Evolutionary conservation across 2,797 vertebrate genomes (phyloP).

Genomic region (Tinamus major): DNA sequence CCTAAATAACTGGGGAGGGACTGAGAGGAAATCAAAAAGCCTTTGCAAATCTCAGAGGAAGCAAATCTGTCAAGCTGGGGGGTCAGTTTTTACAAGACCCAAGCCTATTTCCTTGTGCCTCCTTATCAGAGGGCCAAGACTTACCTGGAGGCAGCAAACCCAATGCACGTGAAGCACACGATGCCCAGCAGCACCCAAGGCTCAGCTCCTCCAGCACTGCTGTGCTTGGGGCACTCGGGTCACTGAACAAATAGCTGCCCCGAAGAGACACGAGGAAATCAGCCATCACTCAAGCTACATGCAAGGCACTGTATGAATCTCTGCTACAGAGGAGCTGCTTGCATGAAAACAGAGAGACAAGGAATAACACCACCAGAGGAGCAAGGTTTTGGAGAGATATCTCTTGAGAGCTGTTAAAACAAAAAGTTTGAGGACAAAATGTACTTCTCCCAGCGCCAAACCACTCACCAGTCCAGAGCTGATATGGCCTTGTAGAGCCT

Average conservation of each 20-base stretch:
- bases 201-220: conserved; percentile 16
- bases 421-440: neutral
- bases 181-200: neutral
- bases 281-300: neutral
- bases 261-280: neutral
- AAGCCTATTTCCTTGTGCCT: neutral
- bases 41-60: conserved; percentile 8
- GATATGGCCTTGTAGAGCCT: neutral
- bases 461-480: neutral
- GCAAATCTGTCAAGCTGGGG: neutral
- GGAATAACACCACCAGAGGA: neutral
- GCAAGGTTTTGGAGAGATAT: neutral
- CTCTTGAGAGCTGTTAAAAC: neutral
- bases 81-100: neutral
- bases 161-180: neutral
- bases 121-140: neutral
- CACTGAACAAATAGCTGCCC: neutral
- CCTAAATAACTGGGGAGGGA: neutral
- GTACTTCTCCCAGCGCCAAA: neutral
- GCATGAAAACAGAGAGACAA: neutral
- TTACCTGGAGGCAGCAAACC: neutral
- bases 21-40: neutral
- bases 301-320: neutral
- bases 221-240: conserved; percentile 34
- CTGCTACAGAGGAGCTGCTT: neutral